These are phyloP conservation scores for Coluber constrictor DNA, from an alignment of 2,797 vertebrate genomes.

Conservation along the genomic window DNA sequence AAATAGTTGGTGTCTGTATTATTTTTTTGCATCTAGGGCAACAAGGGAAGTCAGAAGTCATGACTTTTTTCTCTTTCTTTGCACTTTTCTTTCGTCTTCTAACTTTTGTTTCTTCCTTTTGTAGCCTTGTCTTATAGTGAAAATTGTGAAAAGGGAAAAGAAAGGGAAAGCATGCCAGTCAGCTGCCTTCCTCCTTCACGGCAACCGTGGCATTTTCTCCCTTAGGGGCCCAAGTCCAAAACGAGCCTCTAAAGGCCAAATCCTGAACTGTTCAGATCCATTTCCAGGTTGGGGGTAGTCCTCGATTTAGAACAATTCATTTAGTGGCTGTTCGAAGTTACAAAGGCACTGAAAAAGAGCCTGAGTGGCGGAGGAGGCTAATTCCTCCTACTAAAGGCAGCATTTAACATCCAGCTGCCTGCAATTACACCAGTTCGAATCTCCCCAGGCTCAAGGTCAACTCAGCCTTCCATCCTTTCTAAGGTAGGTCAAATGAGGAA, in stretches of 20 bases:
- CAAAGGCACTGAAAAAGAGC: not conserved
- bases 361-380: no score
- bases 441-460: no score
- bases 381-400: no score
- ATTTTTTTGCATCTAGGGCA: not conserved
- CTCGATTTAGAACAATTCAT: not conserved
- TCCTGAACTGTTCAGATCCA: not conserved
- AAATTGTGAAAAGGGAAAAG: not conserved
- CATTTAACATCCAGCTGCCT: no score
- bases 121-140: not conserved
- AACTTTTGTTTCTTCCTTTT: not conserved
- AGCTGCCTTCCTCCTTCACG: not conserved
- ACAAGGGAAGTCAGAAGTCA: not conserved
- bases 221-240: not conserved
- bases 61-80: not conserved
- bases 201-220: not conserved
- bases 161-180: not conserved
- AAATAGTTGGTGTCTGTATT: not conserved
- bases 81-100: no score
- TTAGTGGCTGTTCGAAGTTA: not conserved
- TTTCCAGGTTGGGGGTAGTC: not conserved
- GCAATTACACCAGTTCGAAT: no score
- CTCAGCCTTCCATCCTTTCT: no score
- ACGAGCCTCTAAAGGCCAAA: not conserved
- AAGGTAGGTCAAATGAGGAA: no score